These are phyloP conservation scores for Psilopogon haemacephalus DNA, from an alignment of 2,113 vertebrate genomes.

Conservation along the genomic window DNA sequence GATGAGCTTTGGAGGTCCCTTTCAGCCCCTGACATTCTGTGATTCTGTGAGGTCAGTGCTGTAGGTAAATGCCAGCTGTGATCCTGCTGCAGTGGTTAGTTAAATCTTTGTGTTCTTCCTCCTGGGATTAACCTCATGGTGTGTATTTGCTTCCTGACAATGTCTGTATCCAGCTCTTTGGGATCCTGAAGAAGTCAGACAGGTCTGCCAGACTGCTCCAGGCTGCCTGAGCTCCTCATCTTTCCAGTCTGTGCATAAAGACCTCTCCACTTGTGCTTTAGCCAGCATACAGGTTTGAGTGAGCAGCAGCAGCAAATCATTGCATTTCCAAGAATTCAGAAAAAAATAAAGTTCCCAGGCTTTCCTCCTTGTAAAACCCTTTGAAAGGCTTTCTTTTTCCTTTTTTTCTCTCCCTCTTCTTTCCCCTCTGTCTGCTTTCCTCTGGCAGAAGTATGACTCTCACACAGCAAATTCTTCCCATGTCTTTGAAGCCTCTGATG, in stretches of 20 bases:
- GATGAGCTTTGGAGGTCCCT: too few relatives aligned
- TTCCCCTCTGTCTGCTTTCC: neutral
- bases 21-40: too few relatives aligned
- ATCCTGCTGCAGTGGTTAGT: neutral
- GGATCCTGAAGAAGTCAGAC: neutral
- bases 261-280: neutral
- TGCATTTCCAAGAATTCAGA: neutral
- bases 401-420: neutral
- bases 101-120: neutral
- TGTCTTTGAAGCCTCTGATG: neutral
- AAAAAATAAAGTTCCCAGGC: neutral
- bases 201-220: neutral
- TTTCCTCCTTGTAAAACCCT: neutral
- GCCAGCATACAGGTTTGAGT: neutral
- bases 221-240: neutral
- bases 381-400: neutral
- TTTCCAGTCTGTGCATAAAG: neutral
- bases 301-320: neutral
- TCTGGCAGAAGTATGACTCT: neutral
- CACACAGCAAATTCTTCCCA: neutral
- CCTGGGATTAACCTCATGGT: neutral
- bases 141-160: neutral
- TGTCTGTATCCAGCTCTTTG: neutral
- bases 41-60: too few relatives aligned
- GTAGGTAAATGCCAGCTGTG: neutral